A percentile compares a stretch with the other conserved stretches of the same genome.
Conservation (phyloP, 2,113 vertebrate species). For the Puffinus mauretanicus region DNA sequence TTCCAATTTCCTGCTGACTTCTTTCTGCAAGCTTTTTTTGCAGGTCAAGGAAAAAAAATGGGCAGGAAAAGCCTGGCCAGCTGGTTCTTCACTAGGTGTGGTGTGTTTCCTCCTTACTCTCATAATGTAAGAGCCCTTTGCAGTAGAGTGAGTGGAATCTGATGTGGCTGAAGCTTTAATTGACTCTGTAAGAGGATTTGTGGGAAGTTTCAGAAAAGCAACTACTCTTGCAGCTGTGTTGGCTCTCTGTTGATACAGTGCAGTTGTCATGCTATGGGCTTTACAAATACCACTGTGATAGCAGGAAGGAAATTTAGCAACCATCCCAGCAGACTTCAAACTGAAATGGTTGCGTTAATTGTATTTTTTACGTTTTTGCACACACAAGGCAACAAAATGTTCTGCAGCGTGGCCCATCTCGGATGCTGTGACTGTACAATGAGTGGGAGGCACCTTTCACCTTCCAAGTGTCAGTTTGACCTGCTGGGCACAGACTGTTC, state of each 20-base stretch:
- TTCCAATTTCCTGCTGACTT: neutral
- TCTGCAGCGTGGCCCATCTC: neutral
- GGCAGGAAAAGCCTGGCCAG: neutral
- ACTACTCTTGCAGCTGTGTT: neutral
- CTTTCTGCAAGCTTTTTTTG: neutral
- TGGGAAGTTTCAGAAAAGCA: neutral
- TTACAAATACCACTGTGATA: neutral
- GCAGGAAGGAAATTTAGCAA: neutral
- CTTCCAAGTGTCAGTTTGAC: neutral
- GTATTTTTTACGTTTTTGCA: neutral
- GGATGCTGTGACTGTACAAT: neutral
- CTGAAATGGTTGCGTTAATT: neutral
- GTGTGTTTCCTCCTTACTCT: neutral
- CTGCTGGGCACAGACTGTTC: neutral
- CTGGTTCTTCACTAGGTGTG: neutral
- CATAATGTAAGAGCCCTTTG: neutral
- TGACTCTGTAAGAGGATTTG: neutral
- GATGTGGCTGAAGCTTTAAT: neutral
- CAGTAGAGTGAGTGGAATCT: neutral
- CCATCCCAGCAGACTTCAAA: neutral
- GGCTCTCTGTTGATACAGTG: neutral
- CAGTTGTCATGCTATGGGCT: neutral
- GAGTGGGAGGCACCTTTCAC: conserved; percentile 7
- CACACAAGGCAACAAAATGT: neutral
- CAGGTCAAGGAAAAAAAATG: no score